phyloP scores from a whole-genome alignment of 2,888 invertebrate genomes.

The Mallateleia sp. region DNA sequence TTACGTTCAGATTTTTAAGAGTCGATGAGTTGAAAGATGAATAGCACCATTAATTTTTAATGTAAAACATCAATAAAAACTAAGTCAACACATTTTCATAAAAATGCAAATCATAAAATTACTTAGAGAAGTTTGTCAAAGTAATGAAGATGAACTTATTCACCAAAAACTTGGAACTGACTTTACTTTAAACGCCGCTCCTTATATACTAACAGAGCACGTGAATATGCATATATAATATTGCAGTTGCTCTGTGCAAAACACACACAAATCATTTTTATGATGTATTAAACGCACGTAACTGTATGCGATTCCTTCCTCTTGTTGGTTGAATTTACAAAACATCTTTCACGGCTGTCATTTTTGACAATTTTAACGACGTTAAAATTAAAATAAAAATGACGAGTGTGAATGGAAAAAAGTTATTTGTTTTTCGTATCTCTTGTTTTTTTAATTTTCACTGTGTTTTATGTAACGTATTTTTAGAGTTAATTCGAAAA shows the following conservation, averaged over 20 bases:
- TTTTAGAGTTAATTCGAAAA: too few species aligned
- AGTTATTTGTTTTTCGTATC: too few species aligned
- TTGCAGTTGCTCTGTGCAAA: constrained; percentile 22
- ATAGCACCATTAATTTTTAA: too few species aligned
- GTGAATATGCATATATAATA: constrained; percentile 39
- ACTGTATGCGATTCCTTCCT: not conserved
- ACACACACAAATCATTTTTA: constrained; percentile 27
- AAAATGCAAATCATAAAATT: too few species aligned
- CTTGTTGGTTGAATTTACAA: constrained; percentile 10
- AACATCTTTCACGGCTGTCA: constrained; percentile 1
- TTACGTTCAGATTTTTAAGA: too few species aligned
- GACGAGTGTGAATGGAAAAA: not conserved
- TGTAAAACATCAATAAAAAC: too few species aligned
- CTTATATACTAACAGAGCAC: constrained; percentile 24
- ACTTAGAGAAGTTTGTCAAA: too few species aligned
- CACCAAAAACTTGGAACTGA: constrained; percentile 14
- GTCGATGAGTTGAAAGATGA: too few species aligned
- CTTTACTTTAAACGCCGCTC: constrained; percentile 13
- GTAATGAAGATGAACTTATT: too few species aligned
- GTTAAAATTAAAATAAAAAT: not conserved
- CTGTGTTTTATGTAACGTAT: too few species aligned
- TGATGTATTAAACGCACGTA: constrained; percentile 19
- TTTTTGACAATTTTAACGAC: not conserved
- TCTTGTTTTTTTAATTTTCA: too few species aligned
- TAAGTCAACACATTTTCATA: too few species aligned